A percentile compares a stretch with the other conserved stretches of the same genome.
Evolutionary conservation across 30 jellyfish, hydroid and myxozoan species (phyloP).

Genomic region (Hydractinia echinata): DNA sequence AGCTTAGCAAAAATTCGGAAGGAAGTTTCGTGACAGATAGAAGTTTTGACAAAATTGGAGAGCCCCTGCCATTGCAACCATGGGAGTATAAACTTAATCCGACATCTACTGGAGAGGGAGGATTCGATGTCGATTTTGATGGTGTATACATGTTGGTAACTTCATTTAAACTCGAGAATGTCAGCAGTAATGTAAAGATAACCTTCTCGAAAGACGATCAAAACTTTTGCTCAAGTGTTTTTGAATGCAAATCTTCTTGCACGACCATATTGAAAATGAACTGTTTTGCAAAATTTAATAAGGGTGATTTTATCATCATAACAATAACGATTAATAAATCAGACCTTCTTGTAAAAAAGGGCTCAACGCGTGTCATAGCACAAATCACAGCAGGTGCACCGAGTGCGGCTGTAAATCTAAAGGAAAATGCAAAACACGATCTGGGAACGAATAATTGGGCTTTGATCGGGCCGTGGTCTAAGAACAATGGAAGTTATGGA

Average conservation of each 20-base stretch:
- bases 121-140: background rate
- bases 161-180: background rate
- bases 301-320: conserved; percentile 8
- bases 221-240: conserved; percentile 14
- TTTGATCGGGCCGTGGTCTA: conserved; percentile 23
- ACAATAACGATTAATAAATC: background rate
- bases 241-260: conserved; percentile 4
- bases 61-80: background rate
- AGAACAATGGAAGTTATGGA: conserved; percentile 10
- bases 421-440: background rate
- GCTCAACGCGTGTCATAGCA: background rate
- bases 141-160: conserved; percentile 23
- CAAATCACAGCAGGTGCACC: background rate
- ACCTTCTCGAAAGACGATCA: conserved; percentile 10
- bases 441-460: conserved; percentile 21
- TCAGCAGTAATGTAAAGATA: conserved; percentile 6
- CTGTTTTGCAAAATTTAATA: background rate
- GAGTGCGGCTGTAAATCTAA: background rate
- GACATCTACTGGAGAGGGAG: conserved; percentile 10
- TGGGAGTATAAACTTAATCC: conserved; percentile 24
- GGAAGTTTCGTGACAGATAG: background rate
- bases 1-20: background rate
- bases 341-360: background rate
- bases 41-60: conserved; percentile 33
- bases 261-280: background rate